Conservation (phyloP, 1,140 invertebrate species). For the Zaprionus inermis region DNA sequence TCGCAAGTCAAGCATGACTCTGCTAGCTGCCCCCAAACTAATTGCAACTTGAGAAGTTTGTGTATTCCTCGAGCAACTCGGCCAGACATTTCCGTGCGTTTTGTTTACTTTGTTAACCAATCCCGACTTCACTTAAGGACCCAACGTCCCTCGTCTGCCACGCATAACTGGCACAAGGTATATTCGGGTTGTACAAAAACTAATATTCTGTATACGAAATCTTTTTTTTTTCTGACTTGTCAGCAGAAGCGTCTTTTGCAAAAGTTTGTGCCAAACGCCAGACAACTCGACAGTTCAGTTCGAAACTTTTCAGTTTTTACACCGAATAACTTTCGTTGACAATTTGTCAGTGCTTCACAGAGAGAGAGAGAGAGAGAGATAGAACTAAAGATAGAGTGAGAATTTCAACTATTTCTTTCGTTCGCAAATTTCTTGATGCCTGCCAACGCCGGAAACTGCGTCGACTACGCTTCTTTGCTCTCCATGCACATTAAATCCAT, state of each 20-base stretch:
- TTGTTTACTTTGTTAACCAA: slow-evolving; percentile 51
- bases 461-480: background rate
- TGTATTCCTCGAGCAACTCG: slow-evolving; percentile 14
- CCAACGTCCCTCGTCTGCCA: no score
- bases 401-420: background rate
- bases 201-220: slow-evolving; percentile 58
- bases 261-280: slow-evolving; percentile 50
- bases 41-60: slow-evolving; percentile 63
- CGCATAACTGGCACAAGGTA: slow-evolving; percentile 9
- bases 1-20: background rate
- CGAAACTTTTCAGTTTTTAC: slow-evolving; percentile 22
- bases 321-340: slow-evolving; percentile 71
- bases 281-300: slow-evolving; percentile 44
- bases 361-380: background rate
- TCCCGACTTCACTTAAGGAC: slow-evolving; percentile 21
- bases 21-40: slow-evolving; percentile 41
- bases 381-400: background rate
- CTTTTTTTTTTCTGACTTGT: slow-evolving; percentile 71
- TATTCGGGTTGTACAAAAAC: background rate
- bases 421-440: slow-evolving; percentile 21
- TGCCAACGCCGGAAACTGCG: slow-evolving; percentile 48
- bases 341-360: slow-evolving; percentile 66
- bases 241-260: slow-evolving; percentile 35
- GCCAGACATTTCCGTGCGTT: slow-evolving; percentile 12
- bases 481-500: slow-evolving; percentile 56